A percentile compares a stretch with the other conserved stretches of the same genome.
Conservation (phyloP, 2,113 vertebrate genomes). For the Reinhardtius hippoglossoides region DNA sequence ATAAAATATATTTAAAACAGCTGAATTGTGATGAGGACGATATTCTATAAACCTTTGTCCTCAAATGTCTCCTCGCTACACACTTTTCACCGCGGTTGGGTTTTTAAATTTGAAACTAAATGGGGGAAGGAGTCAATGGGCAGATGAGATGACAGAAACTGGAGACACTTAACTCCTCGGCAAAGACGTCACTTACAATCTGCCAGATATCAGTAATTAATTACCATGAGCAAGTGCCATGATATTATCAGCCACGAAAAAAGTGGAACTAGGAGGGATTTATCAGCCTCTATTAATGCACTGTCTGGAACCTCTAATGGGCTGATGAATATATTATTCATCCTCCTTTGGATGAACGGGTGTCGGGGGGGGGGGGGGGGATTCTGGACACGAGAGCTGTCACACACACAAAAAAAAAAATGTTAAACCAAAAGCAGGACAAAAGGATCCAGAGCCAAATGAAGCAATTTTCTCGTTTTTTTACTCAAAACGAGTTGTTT, state of each 20-base stretch:
- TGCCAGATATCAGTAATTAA: conserved; percentile 79
- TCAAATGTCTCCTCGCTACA: conserved; percentile 10
- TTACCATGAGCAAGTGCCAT: conserved; percentile 70
- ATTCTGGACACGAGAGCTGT: conserved; percentile 11
- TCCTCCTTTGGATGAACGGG: conserved; percentile 49
- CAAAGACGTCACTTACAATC: conserved; percentile 70
- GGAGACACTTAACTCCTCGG: conserved; percentile 61
- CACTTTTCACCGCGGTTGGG: conserved; percentile 28
- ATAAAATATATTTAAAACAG: conserved; percentile 8
- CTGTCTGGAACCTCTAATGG: conserved; percentile 72
- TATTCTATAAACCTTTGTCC: conserved; percentile 31
- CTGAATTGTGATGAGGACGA: not conserved
- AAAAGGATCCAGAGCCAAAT: conserved; percentile 22
- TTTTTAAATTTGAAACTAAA: conserved; percentile 38
- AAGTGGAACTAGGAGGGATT: conserved; percentile 65
- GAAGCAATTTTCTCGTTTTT: conserved; percentile 25
- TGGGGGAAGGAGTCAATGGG: conserved; percentile 44
- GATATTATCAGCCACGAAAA: conserved; percentile 74
- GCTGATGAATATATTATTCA: conserved; percentile 73
- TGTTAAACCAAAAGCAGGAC: not conserved
- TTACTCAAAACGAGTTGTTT: not conserved
- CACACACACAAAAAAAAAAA: not conserved
- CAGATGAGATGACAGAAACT: conserved; percentile 50
- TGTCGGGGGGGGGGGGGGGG: not conserved
- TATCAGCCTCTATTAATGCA: conserved; percentile 73